Conservation (phyloP, 2,113 vertebrate species). For the Nothobranchius furzeri region DNA sequence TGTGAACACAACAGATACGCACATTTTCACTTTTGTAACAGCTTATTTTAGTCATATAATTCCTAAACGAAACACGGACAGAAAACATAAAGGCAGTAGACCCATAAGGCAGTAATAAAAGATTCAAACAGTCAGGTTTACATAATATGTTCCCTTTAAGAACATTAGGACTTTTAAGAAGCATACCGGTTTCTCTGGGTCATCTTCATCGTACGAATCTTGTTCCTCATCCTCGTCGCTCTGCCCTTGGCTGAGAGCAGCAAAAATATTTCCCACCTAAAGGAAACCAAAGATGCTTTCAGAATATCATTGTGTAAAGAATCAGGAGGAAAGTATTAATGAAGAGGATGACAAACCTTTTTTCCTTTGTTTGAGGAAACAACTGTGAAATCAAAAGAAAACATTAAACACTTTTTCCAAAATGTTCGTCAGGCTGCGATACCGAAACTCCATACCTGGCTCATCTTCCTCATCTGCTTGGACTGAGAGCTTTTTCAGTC, state of each 20-base stretch:
- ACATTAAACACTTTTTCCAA: background rate
- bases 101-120: no score
- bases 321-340: background rate
- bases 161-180: no score
- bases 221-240: slow-evolving; percentile 82
- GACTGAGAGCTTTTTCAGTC: slow-evolving; percentile 85
- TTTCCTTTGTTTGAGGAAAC: slow-evolving; percentile 55
- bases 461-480: slow-evolving; percentile 85
- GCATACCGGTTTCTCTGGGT: slow-evolving; percentile 33
- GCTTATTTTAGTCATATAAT: no score
- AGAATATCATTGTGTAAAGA: background rate
- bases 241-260: slow-evolving; percentile 84
- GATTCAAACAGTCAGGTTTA: no score
- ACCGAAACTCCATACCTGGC: slow-evolving; percentile 13
- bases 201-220: slow-evolving; percentile 51
- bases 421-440: background rate
- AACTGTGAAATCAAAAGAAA: slow-evolving; percentile 45
- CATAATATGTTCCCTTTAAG: no score
- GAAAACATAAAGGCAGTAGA: no score
- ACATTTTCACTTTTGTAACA: no score
- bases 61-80: no score
- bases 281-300: slow-evolving; percentile 13
- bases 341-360: slow-evolving; percentile 59
- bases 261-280: slow-evolving; percentile 87
- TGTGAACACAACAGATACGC: no score